These are phyloP conservation scores for Capromys pilorides DNA, from an alignment of 2,797 vertebrate species.

Conservation along the genomic window DNA sequence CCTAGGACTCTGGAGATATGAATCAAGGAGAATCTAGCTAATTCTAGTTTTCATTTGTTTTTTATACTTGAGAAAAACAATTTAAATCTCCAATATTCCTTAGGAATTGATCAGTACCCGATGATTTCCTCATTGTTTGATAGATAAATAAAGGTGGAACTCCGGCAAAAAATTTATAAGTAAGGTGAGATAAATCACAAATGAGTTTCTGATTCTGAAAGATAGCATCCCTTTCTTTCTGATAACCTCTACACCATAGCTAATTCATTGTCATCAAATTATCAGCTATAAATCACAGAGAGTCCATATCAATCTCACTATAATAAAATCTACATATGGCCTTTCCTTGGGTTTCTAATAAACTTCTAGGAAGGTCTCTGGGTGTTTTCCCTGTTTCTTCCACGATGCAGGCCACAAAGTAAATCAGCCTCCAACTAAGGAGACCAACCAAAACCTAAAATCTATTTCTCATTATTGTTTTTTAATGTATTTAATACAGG, in stretches of 20 bases:
- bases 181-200: background rate
- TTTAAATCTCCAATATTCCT: constrained; percentile 37
- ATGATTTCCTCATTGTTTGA: background rate
- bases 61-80: background rate
- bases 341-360: background rate
- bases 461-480: background rate
- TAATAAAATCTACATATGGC: background rate
- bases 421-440: background rate
- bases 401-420: background rate
- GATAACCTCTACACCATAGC: fast-evolving
- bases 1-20: constrained; percentile 13
- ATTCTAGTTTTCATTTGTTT: constrained; percentile 33
- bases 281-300: background rate
- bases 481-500: no score
- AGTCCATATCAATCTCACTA: background rate
- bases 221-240: background rate
- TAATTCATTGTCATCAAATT: background rate
- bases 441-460: background rate
- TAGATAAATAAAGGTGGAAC: background rate
- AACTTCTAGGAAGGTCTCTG: background rate
- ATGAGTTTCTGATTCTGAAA: background rate
- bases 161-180: background rate
- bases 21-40: constrained; percentile 43
- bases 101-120: background rate
- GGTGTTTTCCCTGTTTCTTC: background rate